Evolutionary conservation across 2,797 vertebrate genomes (phyloP).

Genomic region (Trichosurus vulpecula): DNA sequence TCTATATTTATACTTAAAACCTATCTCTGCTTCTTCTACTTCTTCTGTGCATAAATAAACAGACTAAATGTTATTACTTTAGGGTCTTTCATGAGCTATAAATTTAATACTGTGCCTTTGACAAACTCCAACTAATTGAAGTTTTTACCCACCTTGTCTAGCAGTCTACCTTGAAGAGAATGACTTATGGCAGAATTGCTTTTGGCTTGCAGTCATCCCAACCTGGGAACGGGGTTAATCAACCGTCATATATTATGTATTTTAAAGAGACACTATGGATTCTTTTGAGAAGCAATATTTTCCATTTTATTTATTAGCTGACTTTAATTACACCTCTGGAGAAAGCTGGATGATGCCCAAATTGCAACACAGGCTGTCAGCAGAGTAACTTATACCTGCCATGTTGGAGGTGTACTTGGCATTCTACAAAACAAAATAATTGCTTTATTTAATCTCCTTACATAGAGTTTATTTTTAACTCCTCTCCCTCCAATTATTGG

Average conservation of each 20-base stretch:
- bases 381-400: constrained; percentile 65
- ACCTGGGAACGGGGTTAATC: constrained; percentile 41
- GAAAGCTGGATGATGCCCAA: constrained; percentile 52
- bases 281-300: constrained; percentile 68
- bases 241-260: constrained; percentile 64
- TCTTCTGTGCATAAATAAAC: constrained; percentile 20
- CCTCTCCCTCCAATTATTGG: background rate
- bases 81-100: constrained; percentile 2
- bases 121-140: constrained; percentile 9
- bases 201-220: constrained; percentile 34
- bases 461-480: background rate
- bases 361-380: constrained; percentile 36
- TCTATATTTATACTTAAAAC: background rate
- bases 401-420: constrained; percentile 41
- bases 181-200: constrained; percentile 50
- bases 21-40: constrained; percentile 40
- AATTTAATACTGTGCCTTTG: constrained; percentile 52
- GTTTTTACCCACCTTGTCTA: constrained; percentile 55
- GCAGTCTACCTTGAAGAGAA: background rate
- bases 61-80: constrained; percentile 28
- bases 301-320: constrained; percentile 72
- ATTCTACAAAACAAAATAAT: constrained; percentile 44
- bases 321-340: constrained; percentile 75
- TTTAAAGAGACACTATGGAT: constrained; percentile 62
- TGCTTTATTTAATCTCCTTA: constrained; percentile 3